These are phyloP conservation scores for Thaleichthys pacificus DNA, from an alignment of 2,797 vertebrate species.

Conservation along the genomic window DNA sequence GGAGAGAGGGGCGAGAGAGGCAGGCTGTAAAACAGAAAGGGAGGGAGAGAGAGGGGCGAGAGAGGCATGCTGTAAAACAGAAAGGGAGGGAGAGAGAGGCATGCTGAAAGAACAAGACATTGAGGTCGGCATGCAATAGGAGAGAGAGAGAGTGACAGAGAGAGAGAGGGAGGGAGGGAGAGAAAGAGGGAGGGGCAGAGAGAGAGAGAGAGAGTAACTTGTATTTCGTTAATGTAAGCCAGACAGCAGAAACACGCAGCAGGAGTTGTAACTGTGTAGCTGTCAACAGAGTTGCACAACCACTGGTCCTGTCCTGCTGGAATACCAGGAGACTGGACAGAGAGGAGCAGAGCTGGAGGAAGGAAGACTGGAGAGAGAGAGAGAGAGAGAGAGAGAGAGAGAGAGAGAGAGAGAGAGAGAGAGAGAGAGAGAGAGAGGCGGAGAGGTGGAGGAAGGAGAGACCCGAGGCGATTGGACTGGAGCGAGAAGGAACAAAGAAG, in stretches of 20 bases:
- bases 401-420: constrained; percentile 1
- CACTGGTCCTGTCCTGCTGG: no score
- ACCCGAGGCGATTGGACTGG: background rate
- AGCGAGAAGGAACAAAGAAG: background rate
- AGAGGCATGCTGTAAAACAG: constrained; percentile 38
- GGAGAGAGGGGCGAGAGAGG: constrained; percentile 25
- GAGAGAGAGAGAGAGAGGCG: background rate
- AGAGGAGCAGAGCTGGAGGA: background rate
- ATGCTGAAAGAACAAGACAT: background rate
- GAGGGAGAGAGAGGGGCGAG: background rate
- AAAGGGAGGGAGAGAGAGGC: constrained; percentile 1
- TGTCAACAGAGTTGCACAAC: constrained; percentile 10
- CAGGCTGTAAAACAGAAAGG: constrained; percentile 27
- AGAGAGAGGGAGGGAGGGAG: constrained; percentile 15
- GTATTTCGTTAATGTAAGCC: background rate
- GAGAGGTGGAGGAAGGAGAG: background rate
- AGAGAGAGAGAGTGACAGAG: background rate
- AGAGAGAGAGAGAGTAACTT: constrained; percentile 23
- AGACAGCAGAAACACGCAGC: constrained; percentile 7
- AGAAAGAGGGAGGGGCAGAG: constrained; percentile 19
- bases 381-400: constrained; percentile 13
- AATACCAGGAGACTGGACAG: background rate
- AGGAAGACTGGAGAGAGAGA: background rate
- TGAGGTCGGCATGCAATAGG: no score
- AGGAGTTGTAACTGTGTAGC: background rate